Evolutionary conservation across 2,113 vertebrate genomes (phyloP), one percentile per base, ranked within the genome.

Genomic region (Terrapene triunguis): DNA sequence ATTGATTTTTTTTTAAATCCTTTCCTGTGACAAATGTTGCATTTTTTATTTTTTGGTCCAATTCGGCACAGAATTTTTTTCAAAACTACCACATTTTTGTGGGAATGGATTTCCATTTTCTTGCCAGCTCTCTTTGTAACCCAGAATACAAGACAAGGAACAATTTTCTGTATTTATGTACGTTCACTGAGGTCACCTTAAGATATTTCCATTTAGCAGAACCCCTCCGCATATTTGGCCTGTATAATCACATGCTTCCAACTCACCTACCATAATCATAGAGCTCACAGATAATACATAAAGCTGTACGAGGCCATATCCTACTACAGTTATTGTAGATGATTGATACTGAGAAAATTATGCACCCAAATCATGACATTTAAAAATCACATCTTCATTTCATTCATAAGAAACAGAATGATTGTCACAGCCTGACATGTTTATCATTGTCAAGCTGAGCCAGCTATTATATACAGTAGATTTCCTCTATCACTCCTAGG

Each of bases 361-460:
- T 29, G 47, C 89, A 93, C 92, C 93, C 80, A 89, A 97, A 92
- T 10, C 79, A 57, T 80, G 96, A 94, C 95, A 97, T 79, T 91
- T 95, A 44, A 90, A 69, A 98, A 96, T 97, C 97, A 96, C 94
- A 86, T 38, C 96, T 97, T 96, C 93, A 5, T 1, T 96, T 98
- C 95, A 96, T 96, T 97, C 97, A 97, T 44, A 76, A 82, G 93
- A 95, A 94, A 85, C 65, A 85, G 84, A 87, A 35, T 85, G 94
- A 95, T 92, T 97, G 96, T 93, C 96, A 96, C 65, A 2, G 0
- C 82, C 87, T 97, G 94, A 96, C 93, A 96, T 96, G 92, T 92
- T 95, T 96, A 92, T 91, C 93, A 82, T 96, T 93, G 87, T 96
- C 91, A 93, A 83, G 48, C 93, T 93, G 69, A 97, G 90, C 38